These are phyloP conservation scores for Nothoprocta pentlandii DNA, from an alignment of 2,113 vertebrate species.

Conservation along the genomic window DNA sequence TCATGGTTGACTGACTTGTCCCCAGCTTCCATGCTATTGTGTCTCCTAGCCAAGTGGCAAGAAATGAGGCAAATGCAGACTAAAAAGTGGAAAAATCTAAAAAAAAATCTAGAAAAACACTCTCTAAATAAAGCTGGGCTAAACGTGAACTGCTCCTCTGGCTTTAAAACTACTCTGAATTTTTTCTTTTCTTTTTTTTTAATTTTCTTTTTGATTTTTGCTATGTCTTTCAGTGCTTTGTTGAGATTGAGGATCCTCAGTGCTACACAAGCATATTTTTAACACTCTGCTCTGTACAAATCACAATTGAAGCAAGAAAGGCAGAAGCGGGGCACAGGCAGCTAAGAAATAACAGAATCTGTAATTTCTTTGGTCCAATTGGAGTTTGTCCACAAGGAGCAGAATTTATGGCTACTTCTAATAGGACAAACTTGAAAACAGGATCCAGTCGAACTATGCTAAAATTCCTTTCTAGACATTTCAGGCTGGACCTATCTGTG, in stretches of 20 bases:
- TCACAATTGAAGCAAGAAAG: not conserved
- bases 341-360: not conserved
- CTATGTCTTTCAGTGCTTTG: not conserved
- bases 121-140: not conserved
- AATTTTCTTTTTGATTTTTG: not conserved
- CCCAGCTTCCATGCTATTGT: conserved; percentile 40
- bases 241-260: not conserved
- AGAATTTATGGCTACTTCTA: accelerated
- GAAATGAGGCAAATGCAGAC: conserved; percentile 17
- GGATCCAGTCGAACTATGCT: not conserved
- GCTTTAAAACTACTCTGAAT: not conserved
- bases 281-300: not conserved
- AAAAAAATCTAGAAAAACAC: not conserved
- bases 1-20: conserved; percentile 55
- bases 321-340: not conserved
- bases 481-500: not conserved
- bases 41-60: conserved; percentile 39
- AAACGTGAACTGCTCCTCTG: not conserved
- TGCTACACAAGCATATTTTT: not conserved
- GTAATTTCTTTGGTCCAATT: not conserved
- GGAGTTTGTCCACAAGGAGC: not conserved
- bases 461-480: not conserved
- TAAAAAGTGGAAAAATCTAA: conserved; percentile 15
- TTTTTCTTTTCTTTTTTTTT: too few relatives aligned
- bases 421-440: not conserved